Evolutionary conservation across 2,888 invertebrate genomes (phyloP).

Genomic region (Xestobium rufovillosum): DNA sequence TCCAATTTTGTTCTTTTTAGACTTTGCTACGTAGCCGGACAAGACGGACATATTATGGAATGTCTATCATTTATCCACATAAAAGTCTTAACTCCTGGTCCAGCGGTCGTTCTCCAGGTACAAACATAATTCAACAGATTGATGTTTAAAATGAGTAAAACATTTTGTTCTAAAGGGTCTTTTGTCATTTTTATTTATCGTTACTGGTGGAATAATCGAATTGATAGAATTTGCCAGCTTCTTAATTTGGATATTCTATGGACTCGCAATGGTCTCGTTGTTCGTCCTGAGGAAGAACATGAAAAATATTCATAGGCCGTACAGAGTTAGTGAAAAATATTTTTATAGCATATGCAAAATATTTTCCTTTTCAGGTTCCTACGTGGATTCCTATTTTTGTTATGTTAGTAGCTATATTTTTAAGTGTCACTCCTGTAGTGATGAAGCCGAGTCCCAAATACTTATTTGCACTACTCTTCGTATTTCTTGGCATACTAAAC

Average conservation of each 20-base stretch:
- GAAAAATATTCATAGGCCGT: slow-evolving; percentile 60
- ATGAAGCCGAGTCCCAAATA: slow-evolving; percentile 70
- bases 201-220: slow-evolving; percentile 64
- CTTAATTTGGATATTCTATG: slow-evolving; percentile 83
- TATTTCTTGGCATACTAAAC: slow-evolving; percentile 58
- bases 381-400: slow-evolving; percentile 66
- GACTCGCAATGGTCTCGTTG: slow-evolving; percentile 70
- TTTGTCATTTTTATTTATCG: slow-evolving; percentile 62
- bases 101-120: slow-evolving; percentile 76
- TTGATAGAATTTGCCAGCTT: slow-evolving; percentile 83
- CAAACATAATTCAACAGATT: too few species aligned
- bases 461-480: slow-evolving; percentile 65
- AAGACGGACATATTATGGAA: slow-evolving; percentile 73
- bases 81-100: slow-evolving; percentile 65
- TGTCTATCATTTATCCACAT: slow-evolving; percentile 73
- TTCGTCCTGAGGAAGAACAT: slow-evolving; percentile 65
- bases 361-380: slow-evolving; percentile 49
- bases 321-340: slow-evolving; percentile 46
- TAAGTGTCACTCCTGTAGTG: slow-evolving; percentile 67
- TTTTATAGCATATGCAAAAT: slow-evolving; percentile 7
- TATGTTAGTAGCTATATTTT: slow-evolving; percentile 59
- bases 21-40: slow-evolving; percentile 75
- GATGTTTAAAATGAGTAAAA: too few species aligned
- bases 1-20: slow-evolving; percentile 42
- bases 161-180: slow-evolving; percentile 57